Percentiles rank a stretch among this genome's conserved stretches.
These are phyloP conservation scores for Chelonus formosanus DNA, from an alignment of 2,888 invertebrate genomes.

Conservation along the genomic window DNA sequence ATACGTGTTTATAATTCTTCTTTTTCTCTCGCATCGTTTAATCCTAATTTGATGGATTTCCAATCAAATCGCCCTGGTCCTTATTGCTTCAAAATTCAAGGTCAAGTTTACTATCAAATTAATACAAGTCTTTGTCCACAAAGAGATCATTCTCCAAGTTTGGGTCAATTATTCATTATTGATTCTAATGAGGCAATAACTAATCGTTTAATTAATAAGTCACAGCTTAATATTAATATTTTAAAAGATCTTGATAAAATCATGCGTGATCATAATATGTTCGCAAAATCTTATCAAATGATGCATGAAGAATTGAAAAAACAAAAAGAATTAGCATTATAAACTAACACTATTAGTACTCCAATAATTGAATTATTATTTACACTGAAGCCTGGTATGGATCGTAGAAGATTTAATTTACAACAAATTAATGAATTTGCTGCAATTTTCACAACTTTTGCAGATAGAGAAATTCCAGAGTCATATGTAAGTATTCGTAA, in stretches of 20 bases:
- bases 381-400: constrained; percentile 2
- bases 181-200: constrained; percentile 13
- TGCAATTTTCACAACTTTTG: constrained; percentile 8
- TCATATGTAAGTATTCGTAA: constrained; percentile 5
- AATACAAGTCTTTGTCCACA: constrained; percentile 20
- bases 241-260: constrained; percentile 12
- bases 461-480: constrained; percentile 6
- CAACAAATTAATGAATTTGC: constrained; percentile 13
- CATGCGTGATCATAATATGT: constrained; percentile 28
- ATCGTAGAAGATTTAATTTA: constrained; percentile 8
- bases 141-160: constrained; percentile 7
- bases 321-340: background rate
- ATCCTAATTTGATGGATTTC: constrained; percentile 37
- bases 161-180: constrained; percentile 18
- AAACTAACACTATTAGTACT: background rate
- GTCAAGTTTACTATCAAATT: constrained; percentile 31
- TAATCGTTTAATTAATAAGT: background rate
- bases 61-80: constrained; percentile 31
- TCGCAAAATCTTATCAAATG: constrained; percentile 11
- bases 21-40: constrained; percentile 39
- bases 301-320: constrained; percentile 5
- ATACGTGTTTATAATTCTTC: constrained; percentile 34
- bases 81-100: constrained; percentile 35
- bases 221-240: constrained; percentile 6
- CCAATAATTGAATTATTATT: constrained; percentile 1